Percentiles rank a stretch among this genome's conserved stretches.
Conservation (phyloP, 2,113 vertebrate genomes). For the Piprites chloris region DNA sequence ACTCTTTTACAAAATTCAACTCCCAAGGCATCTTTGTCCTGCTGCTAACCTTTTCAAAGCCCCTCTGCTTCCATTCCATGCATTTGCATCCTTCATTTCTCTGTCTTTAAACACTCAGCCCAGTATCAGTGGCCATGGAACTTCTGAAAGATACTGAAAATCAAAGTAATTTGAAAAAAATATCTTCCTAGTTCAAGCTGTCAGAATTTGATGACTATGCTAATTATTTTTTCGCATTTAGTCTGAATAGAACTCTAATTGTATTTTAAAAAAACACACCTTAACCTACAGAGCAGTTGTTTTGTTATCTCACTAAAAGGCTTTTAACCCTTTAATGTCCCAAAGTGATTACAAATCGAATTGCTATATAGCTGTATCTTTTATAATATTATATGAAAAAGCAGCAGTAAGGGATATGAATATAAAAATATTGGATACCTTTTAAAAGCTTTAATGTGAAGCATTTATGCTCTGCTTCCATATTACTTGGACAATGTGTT, state of each 20-base stretch:
- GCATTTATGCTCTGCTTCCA: background rate
- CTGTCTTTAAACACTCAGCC: background rate
- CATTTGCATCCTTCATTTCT: background rate
- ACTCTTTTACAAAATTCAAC: background rate
- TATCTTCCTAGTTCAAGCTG: background rate
- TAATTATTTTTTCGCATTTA: conserved; percentile 33
- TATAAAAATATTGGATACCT: background rate
- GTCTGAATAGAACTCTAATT: conserved; percentile 10
- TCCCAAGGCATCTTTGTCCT: background rate
- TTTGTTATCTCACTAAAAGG: background rate
- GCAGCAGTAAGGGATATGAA: background rate
- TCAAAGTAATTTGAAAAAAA: background rate
- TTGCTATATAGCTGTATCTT: background rate
- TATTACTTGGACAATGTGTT: background rate
- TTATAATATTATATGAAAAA: background rate
- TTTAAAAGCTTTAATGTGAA: background rate
- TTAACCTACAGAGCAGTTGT: background rate
- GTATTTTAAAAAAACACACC: background rate
- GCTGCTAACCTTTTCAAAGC: background rate
- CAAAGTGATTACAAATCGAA: background rate
- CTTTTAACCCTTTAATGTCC: background rate
- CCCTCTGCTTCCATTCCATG: background rate
- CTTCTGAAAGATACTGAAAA: conserved; percentile 4
- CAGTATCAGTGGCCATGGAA: background rate
- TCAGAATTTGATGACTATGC: conserved; percentile 1